Conservation (phyloP, 1,140 invertebrate genomes). For the Plectrocnemia conspersa region DNA sequence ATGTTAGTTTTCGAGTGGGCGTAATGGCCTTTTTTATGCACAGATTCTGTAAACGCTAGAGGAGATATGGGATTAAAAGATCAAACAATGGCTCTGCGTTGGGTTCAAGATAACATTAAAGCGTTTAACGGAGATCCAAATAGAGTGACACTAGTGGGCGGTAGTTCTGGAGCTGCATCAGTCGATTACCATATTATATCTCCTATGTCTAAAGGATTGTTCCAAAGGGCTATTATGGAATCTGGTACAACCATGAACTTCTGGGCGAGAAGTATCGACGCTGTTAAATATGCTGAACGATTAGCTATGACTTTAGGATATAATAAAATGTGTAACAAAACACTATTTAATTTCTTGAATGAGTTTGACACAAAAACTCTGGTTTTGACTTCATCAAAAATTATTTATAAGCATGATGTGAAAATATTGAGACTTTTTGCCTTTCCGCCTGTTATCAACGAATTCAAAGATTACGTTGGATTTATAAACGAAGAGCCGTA, state of each 20-base stretch:
- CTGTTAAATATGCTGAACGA: slow-evolving; percentile 22
- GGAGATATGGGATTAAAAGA: slow-evolving; percentile 38
- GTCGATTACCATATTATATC: slow-evolving; percentile 44
- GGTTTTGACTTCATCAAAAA: neutral
- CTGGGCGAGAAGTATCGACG: slow-evolving; percentile 43
- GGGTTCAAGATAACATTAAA: slow-evolving; percentile 36
- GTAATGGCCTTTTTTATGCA: slow-evolving; percentile 39
- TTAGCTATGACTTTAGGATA: slow-evolving; percentile 2
- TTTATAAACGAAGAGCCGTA: slow-evolving; percentile 36
- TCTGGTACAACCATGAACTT: slow-evolving; percentile 58
- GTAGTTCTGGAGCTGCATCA: slow-evolving; percentile 44
- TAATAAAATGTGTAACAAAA: neutral
- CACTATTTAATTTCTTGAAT: slow-evolving; percentile 10
- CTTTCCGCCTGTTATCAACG: slow-evolving; percentile 13
- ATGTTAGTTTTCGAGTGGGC: slow-evolving; percentile 40
- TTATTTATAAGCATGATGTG: neutral
- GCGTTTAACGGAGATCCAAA: slow-evolving; percentile 36
- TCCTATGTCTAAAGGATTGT: slow-evolving; percentile 43
- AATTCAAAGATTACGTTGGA: neutral
- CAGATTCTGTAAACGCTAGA: slow-evolving; percentile 23
- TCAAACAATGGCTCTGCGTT: slow-evolving; percentile 33
- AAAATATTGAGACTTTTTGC: neutral
- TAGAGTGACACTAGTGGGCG: slow-evolving; percentile 43
- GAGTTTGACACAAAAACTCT: slow-evolving; percentile 6
- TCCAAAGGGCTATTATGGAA: slow-evolving; percentile 54